phyloP scores from a whole-genome alignment of 53 echinoderm and acorn worm species.

The Paracentrotus lividus region DNA sequence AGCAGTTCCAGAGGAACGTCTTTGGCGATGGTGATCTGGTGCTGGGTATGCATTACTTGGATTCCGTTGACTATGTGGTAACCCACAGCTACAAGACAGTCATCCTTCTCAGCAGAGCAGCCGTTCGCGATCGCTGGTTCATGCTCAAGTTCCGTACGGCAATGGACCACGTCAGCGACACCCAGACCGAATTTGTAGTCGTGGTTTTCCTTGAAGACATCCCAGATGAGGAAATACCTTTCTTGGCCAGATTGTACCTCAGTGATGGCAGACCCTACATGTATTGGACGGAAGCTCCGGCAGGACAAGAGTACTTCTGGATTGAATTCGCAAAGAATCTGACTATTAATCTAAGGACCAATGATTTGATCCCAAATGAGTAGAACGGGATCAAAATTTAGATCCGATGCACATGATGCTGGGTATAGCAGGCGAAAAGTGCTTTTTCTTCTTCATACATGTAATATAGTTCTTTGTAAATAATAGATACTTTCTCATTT shows the following conservation, averaged over 20 bases:
- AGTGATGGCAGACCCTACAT: conserved; percentile 1
- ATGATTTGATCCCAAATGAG: conserved; percentile 1
- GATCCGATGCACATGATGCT: too few species aligned
- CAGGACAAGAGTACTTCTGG: conserved; percentile 8
- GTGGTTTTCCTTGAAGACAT: conserved; percentile 22
- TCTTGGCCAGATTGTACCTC: neutral
- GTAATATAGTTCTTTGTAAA: too few species aligned
- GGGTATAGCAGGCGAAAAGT: too few species aligned
- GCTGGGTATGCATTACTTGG: neutral
- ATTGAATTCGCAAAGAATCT: conserved; percentile 21
- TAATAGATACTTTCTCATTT: too few species aligned
- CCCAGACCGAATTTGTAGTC: conserved; percentile 9
- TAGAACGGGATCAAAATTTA: too few species aligned
- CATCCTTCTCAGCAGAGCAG: neutral
- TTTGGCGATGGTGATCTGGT: neutral
- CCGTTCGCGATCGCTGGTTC: conserved; percentile 17
- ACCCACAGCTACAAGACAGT: conserved; percentile 1
- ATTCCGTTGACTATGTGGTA: conserved; percentile 8
- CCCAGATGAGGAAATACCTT: conserved; percentile 4
- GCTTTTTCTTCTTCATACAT: too few species aligned
- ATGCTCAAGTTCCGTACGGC: conserved; percentile 30
- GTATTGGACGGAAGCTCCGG: neutral
- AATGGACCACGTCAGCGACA: neutral
- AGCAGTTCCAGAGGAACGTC: neutral
- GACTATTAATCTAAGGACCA: neutral